Evolutionary conservation across 2,888 invertebrate species (phyloP), one percentile per base, ranked within the genome.

Genomic region (Epsilonema sp.): DNA sequence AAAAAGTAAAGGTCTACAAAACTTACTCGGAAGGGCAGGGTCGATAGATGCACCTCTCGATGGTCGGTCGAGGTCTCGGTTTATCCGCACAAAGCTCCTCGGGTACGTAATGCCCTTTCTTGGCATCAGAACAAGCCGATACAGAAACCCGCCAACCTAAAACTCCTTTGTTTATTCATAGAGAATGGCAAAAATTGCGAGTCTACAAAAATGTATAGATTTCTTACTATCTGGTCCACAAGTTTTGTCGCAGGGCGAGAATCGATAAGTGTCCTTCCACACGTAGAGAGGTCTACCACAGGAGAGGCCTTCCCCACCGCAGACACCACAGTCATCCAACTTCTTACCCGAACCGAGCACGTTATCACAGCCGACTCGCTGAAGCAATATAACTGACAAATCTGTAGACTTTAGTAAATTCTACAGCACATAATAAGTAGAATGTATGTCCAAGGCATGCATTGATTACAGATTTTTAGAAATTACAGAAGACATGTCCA

Each of bases 211-310:
- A 31, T n/a, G n/a, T n/a, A n/a, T n/a, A n/a, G n/a, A n/a, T n/a
- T n/a, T n/a, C 31, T 49, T 48, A 55, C 56, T 49, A 37, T 58
- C 48, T 5, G 54, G 42, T 24, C 90, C 90, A 67, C 92, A 92
- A 46, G 84, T 81, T 51, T 79, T 80, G 4, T 87, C 86, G 65
- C 92, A 92, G 49, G 81, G 73, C 1, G 85, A 83, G 57, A 80
- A 63, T 36, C 58, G 43, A 20, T 62, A 62, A 1, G 65, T 65
- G 53, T 83, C 76, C 56, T 80, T 77, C 90, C 90, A 92, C 63
- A 79, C 78, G 73, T 83, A 86, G 23, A 82, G 74, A 37, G 81
- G 80, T 58, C 80, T 75, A 3, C 78, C 77, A 67, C 89, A 89
- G 43, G 82, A 78, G 26, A 65, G 60, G 11, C 71, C 71, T 51